Evolutionary conservation across 2,797 vertebrate species (phyloP).

Genomic region (Tolypeutes matacus): DNA sequence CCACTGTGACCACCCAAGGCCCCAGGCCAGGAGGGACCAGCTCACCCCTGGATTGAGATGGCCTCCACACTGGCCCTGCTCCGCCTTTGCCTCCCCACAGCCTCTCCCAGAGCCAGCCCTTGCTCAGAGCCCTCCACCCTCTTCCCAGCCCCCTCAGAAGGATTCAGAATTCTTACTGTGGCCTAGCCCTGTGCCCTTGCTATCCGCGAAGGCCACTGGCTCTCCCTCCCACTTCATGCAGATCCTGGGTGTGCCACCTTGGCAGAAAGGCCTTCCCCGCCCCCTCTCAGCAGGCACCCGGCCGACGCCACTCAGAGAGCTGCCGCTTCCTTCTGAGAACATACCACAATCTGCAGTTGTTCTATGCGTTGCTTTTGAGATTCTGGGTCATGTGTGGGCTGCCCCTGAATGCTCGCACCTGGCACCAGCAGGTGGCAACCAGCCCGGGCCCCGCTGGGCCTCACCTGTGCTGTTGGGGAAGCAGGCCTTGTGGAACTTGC

Average conservation of each 20-base stretch:
- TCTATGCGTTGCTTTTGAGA: no score
- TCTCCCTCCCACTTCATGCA: fast-evolving
- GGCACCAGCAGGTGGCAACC: no score
- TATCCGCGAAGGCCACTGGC: no score
- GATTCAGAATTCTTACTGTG: no score
- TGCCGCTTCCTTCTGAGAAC: not conserved
- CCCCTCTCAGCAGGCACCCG: not conserved
- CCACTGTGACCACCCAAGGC: not conserved
- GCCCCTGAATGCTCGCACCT: no score
- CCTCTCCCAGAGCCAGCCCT: not conserved
- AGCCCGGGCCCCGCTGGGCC: no score
- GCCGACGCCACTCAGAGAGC: no score
- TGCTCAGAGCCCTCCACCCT: no score
- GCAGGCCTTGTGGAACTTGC: conserved; percentile 96
- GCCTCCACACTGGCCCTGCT: not conserved
- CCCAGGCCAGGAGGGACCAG: not conserved
- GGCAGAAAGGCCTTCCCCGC: no score
- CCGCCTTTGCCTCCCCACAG: not conserved
- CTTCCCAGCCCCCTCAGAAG: not conserved
- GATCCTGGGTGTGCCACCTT: no score
- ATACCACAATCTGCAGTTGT: not conserved
- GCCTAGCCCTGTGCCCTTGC: not conserved
- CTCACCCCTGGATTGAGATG: not conserved
- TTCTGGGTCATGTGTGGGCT: no score
- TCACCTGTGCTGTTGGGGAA: conserved; percentile 93